Evolutionary conservation across 1,140 invertebrate species (phyloP).

Genomic region (Elymnias hypermnestra): DNA sequence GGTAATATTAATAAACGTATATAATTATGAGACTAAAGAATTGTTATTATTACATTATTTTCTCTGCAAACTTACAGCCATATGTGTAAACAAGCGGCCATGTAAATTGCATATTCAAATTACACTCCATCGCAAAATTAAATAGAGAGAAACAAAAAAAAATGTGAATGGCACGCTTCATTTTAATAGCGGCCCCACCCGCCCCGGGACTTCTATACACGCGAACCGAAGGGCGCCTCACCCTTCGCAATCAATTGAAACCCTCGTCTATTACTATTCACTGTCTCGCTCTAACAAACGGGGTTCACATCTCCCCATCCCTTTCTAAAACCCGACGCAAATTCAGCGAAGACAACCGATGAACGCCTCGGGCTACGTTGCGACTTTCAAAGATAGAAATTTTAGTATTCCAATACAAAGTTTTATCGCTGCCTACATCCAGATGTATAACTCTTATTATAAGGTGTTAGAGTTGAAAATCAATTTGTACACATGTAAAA

Average conservation of each 20-base stretch:
- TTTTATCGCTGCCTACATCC: constrained; percentile 4
- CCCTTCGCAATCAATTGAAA: constrained; percentile 60
- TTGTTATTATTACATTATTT: neutral
- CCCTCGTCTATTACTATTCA: constrained; percentile 45
- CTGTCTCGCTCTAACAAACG: constrained; percentile 31
- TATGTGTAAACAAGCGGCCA: constrained; percentile 44
- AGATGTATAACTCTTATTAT: neutral
- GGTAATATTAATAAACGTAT: too few species aligned
- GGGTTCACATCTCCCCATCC: constrained; percentile 18
- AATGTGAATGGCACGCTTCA: constrained; percentile 44
- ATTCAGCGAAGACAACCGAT: constrained; percentile 29
- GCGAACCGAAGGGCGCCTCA: constrained; percentile 47
- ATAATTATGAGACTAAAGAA: too few species aligned
- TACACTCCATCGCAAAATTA: constrained; percentile 67
- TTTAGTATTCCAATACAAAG: constrained; percentile 34
- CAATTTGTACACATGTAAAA: neutral
- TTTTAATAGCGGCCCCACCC: constrained; percentile 50
- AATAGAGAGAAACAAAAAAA: constrained; percentile 71
- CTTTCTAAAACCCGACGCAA: constrained; percentile 43
- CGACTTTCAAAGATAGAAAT: constrained; percentile 49
- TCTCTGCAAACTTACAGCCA: neutral
- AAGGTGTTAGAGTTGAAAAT: constrained; percentile 22
- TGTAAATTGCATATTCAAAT: constrained; percentile 65
- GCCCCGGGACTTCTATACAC: constrained; percentile 44
- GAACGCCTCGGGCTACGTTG: constrained; percentile 40